phyloP scores from a whole-genome alignment of 2,113 vertebrate species.

The Varanus salvator region DNA sequence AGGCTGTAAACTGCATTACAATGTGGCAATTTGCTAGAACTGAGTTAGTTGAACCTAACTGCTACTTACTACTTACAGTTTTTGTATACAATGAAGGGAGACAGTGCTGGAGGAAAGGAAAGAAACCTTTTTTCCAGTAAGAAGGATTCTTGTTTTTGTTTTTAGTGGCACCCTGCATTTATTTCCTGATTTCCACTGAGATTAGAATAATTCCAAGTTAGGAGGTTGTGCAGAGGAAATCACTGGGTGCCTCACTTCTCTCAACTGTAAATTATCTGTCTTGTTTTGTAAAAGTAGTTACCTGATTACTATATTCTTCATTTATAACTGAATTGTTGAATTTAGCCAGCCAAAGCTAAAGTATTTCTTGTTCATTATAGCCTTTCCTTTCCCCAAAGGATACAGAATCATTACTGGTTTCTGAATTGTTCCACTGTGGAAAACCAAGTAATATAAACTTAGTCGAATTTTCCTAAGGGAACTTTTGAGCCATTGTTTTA shows the following conservation, averaged over 20 bases:
- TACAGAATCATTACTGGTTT: conserved; percentile 46
- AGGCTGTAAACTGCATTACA: neutral
- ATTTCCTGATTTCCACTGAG: neutral
- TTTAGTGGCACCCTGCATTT: neutral
- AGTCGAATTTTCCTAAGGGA: conserved; percentile 9
- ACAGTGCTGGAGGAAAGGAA: neutral
- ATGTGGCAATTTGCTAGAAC: neutral
- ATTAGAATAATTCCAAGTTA: neutral
- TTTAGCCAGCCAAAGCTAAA: conserved; percentile 49
- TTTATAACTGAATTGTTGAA: conserved; percentile 45
- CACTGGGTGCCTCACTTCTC: neutral
- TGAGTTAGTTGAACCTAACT: neutral
- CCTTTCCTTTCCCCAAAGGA: conserved; percentile 12
- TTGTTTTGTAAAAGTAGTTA: neutral
- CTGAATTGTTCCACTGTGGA: conserved; percentile 36
- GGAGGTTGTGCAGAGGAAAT: neutral
- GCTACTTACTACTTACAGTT: neutral
- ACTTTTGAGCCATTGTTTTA: conserved; percentile 46
- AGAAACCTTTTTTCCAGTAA: neutral
- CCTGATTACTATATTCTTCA: conserved; percentile 7
- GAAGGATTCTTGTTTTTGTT: neutral
- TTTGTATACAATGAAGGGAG: neutral
- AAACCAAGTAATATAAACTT: conserved; percentile 32
- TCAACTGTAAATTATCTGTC: neutral
- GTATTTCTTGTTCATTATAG: neutral